phyloP scores from a whole-genome alignment of 2,797 vertebrate species.

The Pelochelys cantorii region DNA sequence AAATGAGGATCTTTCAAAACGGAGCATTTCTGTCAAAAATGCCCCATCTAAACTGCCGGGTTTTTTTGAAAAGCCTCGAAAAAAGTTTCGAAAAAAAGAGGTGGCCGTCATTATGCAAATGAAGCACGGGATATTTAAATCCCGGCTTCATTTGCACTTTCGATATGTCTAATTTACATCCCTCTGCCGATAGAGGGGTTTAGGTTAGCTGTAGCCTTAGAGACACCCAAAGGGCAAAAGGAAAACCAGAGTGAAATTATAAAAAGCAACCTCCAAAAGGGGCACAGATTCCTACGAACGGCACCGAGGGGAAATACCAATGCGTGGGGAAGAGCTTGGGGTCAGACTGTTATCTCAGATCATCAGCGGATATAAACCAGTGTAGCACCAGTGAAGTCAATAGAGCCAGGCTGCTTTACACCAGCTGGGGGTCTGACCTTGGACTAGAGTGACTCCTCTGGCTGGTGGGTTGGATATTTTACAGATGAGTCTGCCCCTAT shows the following conservation, averaged over 20 bases:
- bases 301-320: background rate
- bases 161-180: too few relatives aligned
- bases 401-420: rapidly evolving
- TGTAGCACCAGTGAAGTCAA: background rate
- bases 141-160: too few relatives aligned
- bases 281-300: background rate
- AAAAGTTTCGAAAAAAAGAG: too few relatives aligned
- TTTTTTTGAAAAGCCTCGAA: too few relatives aligned
- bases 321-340: background rate
- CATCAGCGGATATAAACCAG: background rate
- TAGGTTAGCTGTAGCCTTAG: too few relatives aligned
- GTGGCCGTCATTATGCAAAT: too few relatives aligned
- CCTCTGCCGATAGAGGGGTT: too few relatives aligned
- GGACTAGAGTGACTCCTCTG: rapidly evolving
- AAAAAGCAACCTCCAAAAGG: background rate
- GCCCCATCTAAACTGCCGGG: too few relatives aligned
- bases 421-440: rapidly evolving
- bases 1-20: too few relatives aligned
- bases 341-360: rapidly evolving
- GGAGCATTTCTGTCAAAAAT: too few relatives aligned
- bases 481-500: background rate
- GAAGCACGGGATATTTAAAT: too few relatives aligned
- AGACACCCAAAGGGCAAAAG: background rate
- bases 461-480: rapidly evolving
- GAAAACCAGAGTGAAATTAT: rapidly evolving